Evolutionary conservation across 2,888 invertebrate species (phyloP), one percentile per base, ranked within the genome.

Genomic region (Meiosimyza decipiens): DNA sequence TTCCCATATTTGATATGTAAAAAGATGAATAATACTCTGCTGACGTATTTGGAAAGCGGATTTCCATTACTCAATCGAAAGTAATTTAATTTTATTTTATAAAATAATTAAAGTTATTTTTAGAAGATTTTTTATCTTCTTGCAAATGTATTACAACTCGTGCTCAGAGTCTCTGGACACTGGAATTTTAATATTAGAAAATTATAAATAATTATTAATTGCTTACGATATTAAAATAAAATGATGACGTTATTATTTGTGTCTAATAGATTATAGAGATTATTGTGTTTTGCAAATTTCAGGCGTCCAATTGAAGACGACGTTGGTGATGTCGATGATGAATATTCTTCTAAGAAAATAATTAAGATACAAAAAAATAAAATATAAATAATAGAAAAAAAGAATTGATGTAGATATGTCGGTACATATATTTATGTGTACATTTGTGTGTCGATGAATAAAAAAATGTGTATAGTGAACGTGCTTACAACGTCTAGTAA

Each of bases 181-280:
- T 40, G 40, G 40, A 40, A 40, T 40, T 40, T 40, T 40, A 40
- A 40, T 40, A 40, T 40, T 33, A 54, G 54, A 40, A 66, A 16
- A 47, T n/a, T 62, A 40, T 28, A 64, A 51, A 60, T 13, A 28
- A n/a, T 60, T 60, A 60, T 50, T 64, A 64, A 64, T 70, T 70
- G 65, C 72, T 51, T 66, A 57, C 7, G 9, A 74, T 70, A 71
- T 73, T 76, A 73, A 78, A 78, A 78, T 78, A 78, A 71, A 69
- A 68, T 73, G 75, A 78, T 78, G 78, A 78, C 73, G 76, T 75
- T 75, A 78, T 75, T 65, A 50, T 71, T 66, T 68, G 62, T 52
- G 47, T 51, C 33, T 71, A 60, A 73, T 50, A 70, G 47, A 71
- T 72, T 28, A 49, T 64, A 28, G 33, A 33, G 66, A 54, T 55